A percentile compares a stretch with the other conserved stretches of the same genome.
Evolutionary conservation across 2,113 vertebrate species (phyloP).

Genomic region (Phrynocephalus versicolor): DNA sequence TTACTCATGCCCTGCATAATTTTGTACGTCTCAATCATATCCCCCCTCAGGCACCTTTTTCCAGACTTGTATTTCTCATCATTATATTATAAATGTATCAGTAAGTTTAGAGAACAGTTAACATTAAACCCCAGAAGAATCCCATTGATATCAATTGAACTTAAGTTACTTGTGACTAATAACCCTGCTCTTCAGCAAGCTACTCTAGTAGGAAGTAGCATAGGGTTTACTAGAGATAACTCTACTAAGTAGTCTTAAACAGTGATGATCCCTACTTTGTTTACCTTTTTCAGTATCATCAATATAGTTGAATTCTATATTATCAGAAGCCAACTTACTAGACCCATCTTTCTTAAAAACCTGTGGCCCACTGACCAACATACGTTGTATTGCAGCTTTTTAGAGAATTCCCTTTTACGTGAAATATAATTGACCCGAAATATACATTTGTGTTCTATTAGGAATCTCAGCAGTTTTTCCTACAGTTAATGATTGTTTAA

Average conservation of each 20-base stretch:
- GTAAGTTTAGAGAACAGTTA: constrained; percentile 55
- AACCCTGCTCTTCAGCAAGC: too few relatives aligned
- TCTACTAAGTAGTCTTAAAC: background rate
- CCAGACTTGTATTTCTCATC: constrained; percentile 61
- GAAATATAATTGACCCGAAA: background rate
- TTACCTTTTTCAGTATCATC: background rate
- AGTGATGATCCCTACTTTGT: constrained; percentile 4
- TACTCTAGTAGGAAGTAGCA: too few relatives aligned
- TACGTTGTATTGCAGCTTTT: rapidly evolving
- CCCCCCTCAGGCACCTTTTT: too few relatives aligned
- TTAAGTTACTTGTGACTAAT: too few relatives aligned
- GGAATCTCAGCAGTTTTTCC: background rate
- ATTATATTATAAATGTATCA: constrained; percentile 61
- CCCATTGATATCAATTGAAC: too few relatives aligned
- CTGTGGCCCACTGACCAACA: background rate
- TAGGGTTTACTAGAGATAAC: too few relatives aligned
- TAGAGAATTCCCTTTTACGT: background rate
- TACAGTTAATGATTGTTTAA: background rate
- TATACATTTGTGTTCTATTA: background rate
- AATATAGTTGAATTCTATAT: background rate
- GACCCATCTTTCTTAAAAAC: too few relatives aligned
- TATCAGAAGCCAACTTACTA: too few relatives aligned
- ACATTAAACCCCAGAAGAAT: background rate
- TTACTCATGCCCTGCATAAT: too few relatives aligned
- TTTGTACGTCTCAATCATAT: too few relatives aligned